Evolutionary conservation across 2,113 vertebrate species (phyloP), one percentile per base, ranked within the genome.

Genomic region (Thymallus thymallus): DNA sequence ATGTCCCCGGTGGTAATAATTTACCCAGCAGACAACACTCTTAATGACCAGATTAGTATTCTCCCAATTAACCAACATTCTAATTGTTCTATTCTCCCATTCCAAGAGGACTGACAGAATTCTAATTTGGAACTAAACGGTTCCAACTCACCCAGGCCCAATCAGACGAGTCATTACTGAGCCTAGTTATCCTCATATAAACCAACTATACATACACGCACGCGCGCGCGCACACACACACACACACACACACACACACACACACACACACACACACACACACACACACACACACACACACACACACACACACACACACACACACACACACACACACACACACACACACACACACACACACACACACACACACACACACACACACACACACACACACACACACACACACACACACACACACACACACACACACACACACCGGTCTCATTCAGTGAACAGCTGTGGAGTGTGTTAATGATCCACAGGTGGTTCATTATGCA

Each of bases 11-110:
- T 12, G 90, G 90, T 90, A 86, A 88, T 79, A 84, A 86, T 90
- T 90, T 92, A 92, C 88, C 10, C 9, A 41, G 35, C 35, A 41
- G 9, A 41, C 90, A 92, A 92, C 88, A 87, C 81, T 90, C 88
- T 90, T 92, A 92, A 92, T 92, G 91, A 91, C 85, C 81, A 92
- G 88, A 92, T 92, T 89, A 91, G 85, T 90, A 88, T 91, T 85
- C 82, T 77, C 87, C 91, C 89, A 91, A 92, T 92, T 91, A 91
- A 84, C 84, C 73, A 80, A 77, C 48, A 61, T 83, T 84, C 86
- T 93, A 92, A 91, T 90, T 87, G 86, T 84, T 89, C 82, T 91
- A 88, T 91, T 92, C 91, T 41, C 35, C 35, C 35, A 41, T 41
- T 41, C 35, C 10, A 41, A 41, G 35, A 2, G 9, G 35, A 41